Conservation (phyloP, 2,113 vertebrate genomes). For the Gallinago undulata region DNA sequence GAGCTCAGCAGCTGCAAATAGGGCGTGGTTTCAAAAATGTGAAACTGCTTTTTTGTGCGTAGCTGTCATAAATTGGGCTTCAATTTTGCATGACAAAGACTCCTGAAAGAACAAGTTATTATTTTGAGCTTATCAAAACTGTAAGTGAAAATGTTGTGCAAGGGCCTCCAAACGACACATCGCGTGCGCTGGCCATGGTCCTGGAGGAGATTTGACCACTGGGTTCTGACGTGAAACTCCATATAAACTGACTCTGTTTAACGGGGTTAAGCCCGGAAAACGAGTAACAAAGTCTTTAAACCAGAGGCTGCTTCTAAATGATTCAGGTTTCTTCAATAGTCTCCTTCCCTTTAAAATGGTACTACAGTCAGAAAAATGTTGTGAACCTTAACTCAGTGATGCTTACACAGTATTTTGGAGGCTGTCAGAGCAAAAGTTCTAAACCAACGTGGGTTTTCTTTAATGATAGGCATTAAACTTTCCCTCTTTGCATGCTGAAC, state of each 20-base stretch:
- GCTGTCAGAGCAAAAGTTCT: neutral
- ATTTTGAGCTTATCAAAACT: neutral
- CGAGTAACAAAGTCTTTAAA: neutral
- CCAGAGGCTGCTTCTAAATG: neutral
- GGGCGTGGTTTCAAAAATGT: neutral
- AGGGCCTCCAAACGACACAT: accelerated
- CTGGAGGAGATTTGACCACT: accelerated
- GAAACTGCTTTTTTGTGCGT: neutral
- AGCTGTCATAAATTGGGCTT: accelerated
- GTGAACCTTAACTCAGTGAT: neutral
- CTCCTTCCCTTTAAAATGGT: neutral
- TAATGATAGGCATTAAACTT: neutral
- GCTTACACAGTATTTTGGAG: neutral
- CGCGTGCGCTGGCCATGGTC: neutral
- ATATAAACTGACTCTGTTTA: accelerated
- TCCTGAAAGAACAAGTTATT: neutral
- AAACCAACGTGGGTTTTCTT: neutral
- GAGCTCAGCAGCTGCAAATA: neutral
- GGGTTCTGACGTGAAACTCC: accelerated
- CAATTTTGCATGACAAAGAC: neutral
- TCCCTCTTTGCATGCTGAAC: neutral
- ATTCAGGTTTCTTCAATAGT: neutral
- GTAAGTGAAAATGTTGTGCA: accelerated
- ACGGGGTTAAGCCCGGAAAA: neutral
- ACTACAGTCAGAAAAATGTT: neutral